These are phyloP conservation scores for Mionectes macconnelli DNA, from an alignment of 2,113 vertebrate species.

Conservation along the genomic window DNA sequence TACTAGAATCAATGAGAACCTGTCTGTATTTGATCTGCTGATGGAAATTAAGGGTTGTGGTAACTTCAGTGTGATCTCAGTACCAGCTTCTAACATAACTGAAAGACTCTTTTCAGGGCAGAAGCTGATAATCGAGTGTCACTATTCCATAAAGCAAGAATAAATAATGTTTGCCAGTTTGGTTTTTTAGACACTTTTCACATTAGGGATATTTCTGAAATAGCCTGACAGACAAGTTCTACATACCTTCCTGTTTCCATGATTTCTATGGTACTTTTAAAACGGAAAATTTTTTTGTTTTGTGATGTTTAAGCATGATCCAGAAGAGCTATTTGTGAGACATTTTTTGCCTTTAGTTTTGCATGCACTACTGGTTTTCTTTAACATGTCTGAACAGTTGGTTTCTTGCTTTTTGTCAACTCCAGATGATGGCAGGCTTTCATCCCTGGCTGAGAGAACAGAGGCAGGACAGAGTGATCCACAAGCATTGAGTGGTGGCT, in stretches of 20 bases:
- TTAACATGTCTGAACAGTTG: neutral
- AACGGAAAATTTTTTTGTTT: neutral
- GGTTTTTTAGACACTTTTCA: neutral
- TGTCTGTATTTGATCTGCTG: neutral
- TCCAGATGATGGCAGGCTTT: conserved; percentile 79
- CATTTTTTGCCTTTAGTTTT: neutral
- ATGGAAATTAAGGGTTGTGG: neutral
- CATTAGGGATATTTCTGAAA: neutral
- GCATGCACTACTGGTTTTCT: neutral
- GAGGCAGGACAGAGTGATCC: conserved; percentile 79
- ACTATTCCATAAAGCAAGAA: neutral
- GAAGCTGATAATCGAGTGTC: neutral
- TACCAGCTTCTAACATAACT: neutral
- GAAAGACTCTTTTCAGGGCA: neutral
- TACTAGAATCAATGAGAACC: neutral
- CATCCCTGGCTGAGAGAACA: conserved; percentile 75
- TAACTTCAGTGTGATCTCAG: neutral
- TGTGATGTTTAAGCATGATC: neutral
- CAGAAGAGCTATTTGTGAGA: neutral
- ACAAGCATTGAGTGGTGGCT: conserved; percentile 73
- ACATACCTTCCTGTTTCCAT: neutral
- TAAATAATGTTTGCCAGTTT: neutral
- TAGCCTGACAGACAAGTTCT: neutral
- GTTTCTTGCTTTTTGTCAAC: conserved; percentile 29
- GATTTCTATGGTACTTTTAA: neutral